phyloP scores from a whole-genome alignment of 2,797 vertebrate genomes.

The Hyperoplus immaculatus region DNA sequence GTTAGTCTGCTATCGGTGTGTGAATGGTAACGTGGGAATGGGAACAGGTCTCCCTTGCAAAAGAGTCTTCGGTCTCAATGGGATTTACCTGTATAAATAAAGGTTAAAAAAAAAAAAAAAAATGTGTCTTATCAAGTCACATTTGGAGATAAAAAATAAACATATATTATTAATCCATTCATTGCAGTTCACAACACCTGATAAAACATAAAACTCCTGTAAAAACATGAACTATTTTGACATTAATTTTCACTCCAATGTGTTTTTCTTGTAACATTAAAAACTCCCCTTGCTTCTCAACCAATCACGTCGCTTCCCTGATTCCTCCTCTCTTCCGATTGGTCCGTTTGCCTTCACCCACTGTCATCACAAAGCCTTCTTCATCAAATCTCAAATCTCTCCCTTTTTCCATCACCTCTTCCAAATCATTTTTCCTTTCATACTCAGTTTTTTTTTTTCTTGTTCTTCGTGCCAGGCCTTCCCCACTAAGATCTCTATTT shows the following conservation, averaged over 20 bases:
- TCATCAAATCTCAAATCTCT: conserved; percentile 62
- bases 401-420: conserved; percentile 64
- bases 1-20: no score
- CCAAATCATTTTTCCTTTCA: conserved; percentile 78
- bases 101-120: no score
- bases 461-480: background rate
- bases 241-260: background rate
- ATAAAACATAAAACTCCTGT: background rate
- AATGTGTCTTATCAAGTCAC: no score
- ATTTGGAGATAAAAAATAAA: background rate
- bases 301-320: conserved; percentile 58
- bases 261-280: conserved; percentile 11
- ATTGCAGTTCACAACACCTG: background rate
- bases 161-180: background rate
- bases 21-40: no score
- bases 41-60: no score
- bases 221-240: background rate
- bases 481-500: conserved; percentile 69
- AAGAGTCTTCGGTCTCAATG: no score
- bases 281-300: conserved; percentile 32
- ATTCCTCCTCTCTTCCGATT: conserved; percentile 69
- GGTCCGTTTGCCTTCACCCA: conserved; percentile 56
- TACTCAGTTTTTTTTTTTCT: conserved; percentile 61
- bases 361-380: conserved; percentile 67
- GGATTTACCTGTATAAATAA: no score